Base-by-base conservation (phyloP, 2,888 invertebrate species). In the Lasioglossum calceatum region DNA sequence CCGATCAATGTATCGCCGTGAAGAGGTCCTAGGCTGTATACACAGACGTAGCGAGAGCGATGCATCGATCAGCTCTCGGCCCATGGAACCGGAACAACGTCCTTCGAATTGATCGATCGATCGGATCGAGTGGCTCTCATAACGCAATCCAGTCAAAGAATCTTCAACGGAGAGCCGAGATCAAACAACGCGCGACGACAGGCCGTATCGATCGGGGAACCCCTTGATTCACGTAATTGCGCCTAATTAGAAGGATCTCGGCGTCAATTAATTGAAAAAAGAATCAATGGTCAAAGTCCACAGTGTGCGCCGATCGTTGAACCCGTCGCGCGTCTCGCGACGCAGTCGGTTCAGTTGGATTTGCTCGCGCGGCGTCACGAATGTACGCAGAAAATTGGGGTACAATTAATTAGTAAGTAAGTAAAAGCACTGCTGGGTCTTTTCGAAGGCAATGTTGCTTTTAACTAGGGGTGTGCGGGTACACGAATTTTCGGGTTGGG, bases 81-180 rank as follows among this genome's bases (percentile, higher is more conserved):
- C 80, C 83, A 83, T n/a, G 77, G 80, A 83, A 47, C 76, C 42
- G 58, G 77, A 77, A 77, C 74, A 71, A 54, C 19, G 73, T 61
- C 42, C 80, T 71, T 32, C 39, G 74, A 67, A 71, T 39, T 32
- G 54, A 32, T 50, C 76, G 72, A 44, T 73, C 64, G 39, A 73
- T 79, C 79, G 19, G 16, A 67, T 39, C 82, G 67, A 74, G 27
- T 50, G 36, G 42, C 42, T 39, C 70, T 70, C 42, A 71, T 39
- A 39, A n/a, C 36, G 39, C 70, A n/a, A 39, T 23, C 70, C 70
- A 23, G 42, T 47, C 77, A 47, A 44, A 77, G 44, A 23, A 42
- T 54, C 39, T 42, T 16, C 47, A 47, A 36, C n/a, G 10, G 10
- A 39, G 39, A 50, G 42, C 19, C 58, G 47, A 50, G 67, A 76